These are phyloP conservation scores for Lymantria monacha DNA, from an alignment of 2,888 invertebrate species.

Conservation along the genomic window DNA sequence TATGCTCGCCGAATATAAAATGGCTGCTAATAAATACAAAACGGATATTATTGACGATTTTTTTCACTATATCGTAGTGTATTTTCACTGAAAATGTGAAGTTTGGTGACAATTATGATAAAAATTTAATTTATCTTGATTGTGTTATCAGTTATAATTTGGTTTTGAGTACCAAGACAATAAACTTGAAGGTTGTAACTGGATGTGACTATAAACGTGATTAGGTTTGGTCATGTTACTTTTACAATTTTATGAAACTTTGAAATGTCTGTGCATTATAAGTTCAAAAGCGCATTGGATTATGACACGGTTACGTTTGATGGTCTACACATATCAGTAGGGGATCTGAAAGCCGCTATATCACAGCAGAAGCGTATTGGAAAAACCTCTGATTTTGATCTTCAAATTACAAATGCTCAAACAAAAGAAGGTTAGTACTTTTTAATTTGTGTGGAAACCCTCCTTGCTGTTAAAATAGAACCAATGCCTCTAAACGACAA, in stretches of 20 bases:
- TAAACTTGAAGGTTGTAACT: slow-evolving; percentile 1
- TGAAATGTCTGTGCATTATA: slow-evolving; percentile 98
- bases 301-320: slow-evolving; percentile 98
- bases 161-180: not conserved
- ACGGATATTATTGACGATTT: not conserved
- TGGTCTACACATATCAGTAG: slow-evolving; percentile 97
- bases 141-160: not conserved
- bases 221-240: slow-evolving; percentile 49
- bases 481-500: not conserved
- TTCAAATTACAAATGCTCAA: slow-evolving; percentile 98
- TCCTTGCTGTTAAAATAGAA: not conserved
- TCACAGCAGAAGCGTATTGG: slow-evolving; percentile 97
- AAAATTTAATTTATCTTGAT: not conserved
- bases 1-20: not conserved
- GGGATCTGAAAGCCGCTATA: slow-evolving; percentile 96
- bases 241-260: slow-evolving; percentile 21
- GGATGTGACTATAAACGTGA: slow-evolving; percentile 17
- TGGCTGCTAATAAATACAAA: not conserved
- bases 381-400: slow-evolving; percentile 96
- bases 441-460: not conserved
- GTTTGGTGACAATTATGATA: not conserved
- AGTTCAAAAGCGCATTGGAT: slow-evolving; percentile 98
- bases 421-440: slow-evolving; percentile 92
- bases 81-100: not conserved
- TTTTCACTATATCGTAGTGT: not conserved